phyloP scores from a whole-genome alignment of 2,797 vertebrate genomes.

The Anabacerthia variegaticeps region DNA sequence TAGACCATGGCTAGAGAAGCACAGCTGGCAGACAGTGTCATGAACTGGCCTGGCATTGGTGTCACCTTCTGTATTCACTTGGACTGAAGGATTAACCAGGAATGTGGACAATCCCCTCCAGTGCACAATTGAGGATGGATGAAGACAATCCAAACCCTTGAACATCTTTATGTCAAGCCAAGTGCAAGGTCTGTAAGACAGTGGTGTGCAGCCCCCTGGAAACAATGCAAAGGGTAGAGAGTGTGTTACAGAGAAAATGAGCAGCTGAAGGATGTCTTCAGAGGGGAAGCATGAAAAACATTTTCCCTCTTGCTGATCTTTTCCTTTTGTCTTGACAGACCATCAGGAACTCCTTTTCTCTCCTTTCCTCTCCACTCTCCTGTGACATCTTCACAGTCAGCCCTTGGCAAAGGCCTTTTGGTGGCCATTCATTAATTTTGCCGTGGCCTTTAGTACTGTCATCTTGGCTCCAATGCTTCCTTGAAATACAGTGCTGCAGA shows the following conservation, averaged over 20 bases:
- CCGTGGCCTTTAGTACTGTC: constrained; percentile 42
- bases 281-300: background rate
- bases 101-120: background rate
- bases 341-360: background rate
- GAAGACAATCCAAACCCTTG: background rate
- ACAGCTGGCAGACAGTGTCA: background rate
- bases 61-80: background rate
- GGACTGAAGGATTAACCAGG: background rate
- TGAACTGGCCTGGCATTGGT: background rate
- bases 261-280: background rate
- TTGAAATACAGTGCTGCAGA: constrained; percentile 44
- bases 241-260: background rate
- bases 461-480: constrained; percentile 23
- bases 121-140: background rate
- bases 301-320: background rate
- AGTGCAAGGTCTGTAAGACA: background rate
- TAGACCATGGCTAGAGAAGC: background rate
- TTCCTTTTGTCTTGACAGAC: background rate
- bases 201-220: background rate
- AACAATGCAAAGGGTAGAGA: background rate
- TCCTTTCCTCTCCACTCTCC: background rate
- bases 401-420: constrained; percentile 6
- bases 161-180: background rate
- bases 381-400: background rate
- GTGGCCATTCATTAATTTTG: constrained; percentile 47